Conservation (phyloP, 2,797 vertebrate genomes). For the Fratercula arctica region DNA sequence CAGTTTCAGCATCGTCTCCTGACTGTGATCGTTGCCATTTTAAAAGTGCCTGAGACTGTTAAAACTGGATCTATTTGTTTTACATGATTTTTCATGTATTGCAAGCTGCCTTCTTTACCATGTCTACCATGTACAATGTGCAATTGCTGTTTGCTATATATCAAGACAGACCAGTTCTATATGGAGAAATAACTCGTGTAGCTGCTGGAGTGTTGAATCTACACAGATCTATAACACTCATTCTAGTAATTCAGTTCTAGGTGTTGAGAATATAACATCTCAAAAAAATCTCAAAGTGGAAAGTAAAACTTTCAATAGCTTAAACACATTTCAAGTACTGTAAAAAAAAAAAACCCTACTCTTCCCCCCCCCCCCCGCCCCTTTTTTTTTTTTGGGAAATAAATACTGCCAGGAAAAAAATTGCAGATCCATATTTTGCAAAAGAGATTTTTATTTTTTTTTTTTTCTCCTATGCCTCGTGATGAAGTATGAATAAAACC, state of each 20-base stretch:
- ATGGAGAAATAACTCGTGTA: background rate
- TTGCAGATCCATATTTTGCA: conserved; percentile 51
- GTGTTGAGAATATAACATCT: conserved; percentile 21
- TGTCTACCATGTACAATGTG: background rate
- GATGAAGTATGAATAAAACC: conserved; percentile 55
- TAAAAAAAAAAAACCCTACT: background rate
- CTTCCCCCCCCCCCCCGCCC: background rate
- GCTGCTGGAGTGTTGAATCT: background rate
- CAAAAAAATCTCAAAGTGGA: conserved; percentile 41
- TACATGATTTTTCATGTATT: background rate
- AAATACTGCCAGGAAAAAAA: conserved; percentile 61
- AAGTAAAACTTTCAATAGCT: conserved; percentile 43
- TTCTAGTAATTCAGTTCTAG: conserved; percentile 46
- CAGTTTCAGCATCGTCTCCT: background rate
- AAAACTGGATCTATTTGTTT: background rate
- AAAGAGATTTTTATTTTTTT: background rate
- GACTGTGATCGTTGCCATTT: background rate
- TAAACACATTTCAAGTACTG: conserved; percentile 54
- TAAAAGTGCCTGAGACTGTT: background rate
- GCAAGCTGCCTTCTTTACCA: background rate
- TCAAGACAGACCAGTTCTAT: background rate
- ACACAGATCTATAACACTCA: background rate
- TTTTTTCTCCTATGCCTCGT: conserved; percentile 19
- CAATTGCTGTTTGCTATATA: background rate
- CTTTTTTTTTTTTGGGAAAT: background rate